Conservation (phyloP, 1,140 invertebrate species). For the Trialeurodes vaporariorum region DNA sequence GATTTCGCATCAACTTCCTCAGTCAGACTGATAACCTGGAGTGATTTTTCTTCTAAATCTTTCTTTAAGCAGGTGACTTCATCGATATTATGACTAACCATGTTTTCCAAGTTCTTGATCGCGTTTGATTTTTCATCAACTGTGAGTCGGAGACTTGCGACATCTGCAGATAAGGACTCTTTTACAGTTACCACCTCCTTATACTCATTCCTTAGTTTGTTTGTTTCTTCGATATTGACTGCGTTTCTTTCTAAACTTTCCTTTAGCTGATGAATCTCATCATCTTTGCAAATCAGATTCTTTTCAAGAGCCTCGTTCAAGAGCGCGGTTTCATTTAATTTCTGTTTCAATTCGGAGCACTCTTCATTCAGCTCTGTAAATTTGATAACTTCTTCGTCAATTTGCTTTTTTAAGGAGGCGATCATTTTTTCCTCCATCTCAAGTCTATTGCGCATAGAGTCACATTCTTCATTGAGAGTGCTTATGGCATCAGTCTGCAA, state of each 20-base stretch:
- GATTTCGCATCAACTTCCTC: background rate
- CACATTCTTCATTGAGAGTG: background rate
- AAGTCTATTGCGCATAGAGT: background rate
- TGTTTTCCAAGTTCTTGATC: background rate
- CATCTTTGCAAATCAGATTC: background rate
- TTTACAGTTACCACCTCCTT: background rate
- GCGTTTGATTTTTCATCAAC: background rate
- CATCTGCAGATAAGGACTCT: background rate
- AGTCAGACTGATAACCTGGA: background rate
- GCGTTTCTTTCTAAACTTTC: background rate
- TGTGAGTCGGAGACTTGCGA: background rate
- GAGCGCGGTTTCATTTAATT: background rate
- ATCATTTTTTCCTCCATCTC: background rate
- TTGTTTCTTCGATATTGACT: background rate
- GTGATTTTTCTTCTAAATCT: background rate
- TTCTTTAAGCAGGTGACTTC: background rate
- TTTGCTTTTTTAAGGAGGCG: background rate
- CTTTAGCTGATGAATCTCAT: background rate
- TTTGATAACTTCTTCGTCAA: background rate
- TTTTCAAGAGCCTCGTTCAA: background rate
- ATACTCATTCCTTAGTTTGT: background rate
- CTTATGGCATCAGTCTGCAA: background rate
- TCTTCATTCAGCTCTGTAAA: background rate
- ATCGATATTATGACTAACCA: background rate
- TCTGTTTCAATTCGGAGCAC: background rate